A percentile compares a stretch with the other conserved stretches of the same genome.
phyloP scores from a whole-genome alignment of 2,888 invertebrate species.

The Hylaea fasciaria region DNA sequence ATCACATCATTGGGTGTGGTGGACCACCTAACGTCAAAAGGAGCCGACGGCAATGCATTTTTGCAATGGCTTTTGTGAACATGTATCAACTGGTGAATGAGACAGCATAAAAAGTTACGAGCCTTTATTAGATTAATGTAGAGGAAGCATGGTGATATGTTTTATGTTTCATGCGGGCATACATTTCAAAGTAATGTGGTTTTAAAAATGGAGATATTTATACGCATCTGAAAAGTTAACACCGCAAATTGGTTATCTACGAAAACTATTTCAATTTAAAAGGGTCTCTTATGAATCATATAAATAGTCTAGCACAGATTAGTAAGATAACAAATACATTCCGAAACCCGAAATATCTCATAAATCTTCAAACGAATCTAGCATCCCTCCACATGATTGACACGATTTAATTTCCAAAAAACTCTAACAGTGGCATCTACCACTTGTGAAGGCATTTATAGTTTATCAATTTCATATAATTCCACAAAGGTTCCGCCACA shows the following conservation, averaged over 20 bases:
- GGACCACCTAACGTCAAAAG: conserved; percentile 83
- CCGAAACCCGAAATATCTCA: conserved; percentile 22
- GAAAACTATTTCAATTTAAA: too few relatives aligned
- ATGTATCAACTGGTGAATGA: conserved; percentile 63
- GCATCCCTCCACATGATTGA: conserved; percentile 55
- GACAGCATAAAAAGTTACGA: conserved; percentile 52
- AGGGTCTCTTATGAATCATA: neutral
- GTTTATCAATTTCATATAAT: conserved; percentile 83
- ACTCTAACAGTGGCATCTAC: conserved; percentile 79
- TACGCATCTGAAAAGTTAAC: too few relatives aligned
- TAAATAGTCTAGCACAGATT: too few relatives aligned
- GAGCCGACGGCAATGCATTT: conserved; percentile 75
- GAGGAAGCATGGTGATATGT: conserved; percentile 26
- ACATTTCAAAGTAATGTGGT: neutral
- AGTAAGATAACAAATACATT: conserved; percentile 4
- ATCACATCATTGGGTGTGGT: conserved; percentile 76
- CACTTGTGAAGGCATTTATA: conserved; percentile 78
- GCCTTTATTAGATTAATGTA: conserved; percentile 47
- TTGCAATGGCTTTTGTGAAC: conserved; percentile 72
- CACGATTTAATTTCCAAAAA: conserved; percentile 59
- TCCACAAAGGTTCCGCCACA: conserved; percentile 79
- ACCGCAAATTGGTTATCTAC: too few relatives aligned
- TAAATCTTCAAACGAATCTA: conserved; percentile 42
- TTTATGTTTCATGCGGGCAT: conserved; percentile 21
- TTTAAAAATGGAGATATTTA: neutral